These are phyloP conservation scores for Colaptes auratus DNA, from an alignment of 2,113 vertebrate genomes.

Conservation along the genomic window DNA sequence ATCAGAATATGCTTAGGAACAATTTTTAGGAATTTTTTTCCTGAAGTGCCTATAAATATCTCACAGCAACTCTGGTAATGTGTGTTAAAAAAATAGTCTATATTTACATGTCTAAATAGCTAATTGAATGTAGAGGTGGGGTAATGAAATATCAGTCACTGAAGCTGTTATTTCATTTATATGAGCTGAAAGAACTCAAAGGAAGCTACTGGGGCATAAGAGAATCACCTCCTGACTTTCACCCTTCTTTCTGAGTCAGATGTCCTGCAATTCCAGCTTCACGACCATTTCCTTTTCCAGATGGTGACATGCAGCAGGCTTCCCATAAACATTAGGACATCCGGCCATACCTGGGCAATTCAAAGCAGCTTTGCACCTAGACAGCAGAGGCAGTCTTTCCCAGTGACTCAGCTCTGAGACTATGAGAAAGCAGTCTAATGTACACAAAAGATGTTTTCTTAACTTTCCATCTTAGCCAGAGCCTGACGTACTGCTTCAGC, in stretches of 20 bases:
- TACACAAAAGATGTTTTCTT: conserved; percentile 62
- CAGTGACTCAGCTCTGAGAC: conserved; percentile 60
- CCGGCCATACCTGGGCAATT: background rate
- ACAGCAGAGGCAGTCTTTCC: conserved; percentile 44
- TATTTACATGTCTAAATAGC: background rate
- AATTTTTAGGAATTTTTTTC: background rate
- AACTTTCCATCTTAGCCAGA: conserved; percentile 63
- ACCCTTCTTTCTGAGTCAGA: background rate
- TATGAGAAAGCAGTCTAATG: conserved; percentile 38
- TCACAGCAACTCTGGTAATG: background rate
- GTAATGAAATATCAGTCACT: background rate
- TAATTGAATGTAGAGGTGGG: background rate
- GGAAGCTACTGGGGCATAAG: background rate
- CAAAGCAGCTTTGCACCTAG: conserved; percentile 15
- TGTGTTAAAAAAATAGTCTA: background rate
- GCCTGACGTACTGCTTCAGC: conserved; percentile 6
- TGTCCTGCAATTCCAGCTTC: background rate
- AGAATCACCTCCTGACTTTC: background rate
- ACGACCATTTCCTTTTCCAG: conserved; percentile 2
- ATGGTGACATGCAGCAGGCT: conserved; percentile 9
- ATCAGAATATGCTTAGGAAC: background rate
- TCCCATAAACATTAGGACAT: conserved; percentile 12
- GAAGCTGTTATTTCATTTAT: background rate
- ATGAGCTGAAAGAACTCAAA: background rate
- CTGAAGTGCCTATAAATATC: background rate